Conservation (phyloP, 2,888 invertebrate genomes). For the Andrena camellia region DNA sequence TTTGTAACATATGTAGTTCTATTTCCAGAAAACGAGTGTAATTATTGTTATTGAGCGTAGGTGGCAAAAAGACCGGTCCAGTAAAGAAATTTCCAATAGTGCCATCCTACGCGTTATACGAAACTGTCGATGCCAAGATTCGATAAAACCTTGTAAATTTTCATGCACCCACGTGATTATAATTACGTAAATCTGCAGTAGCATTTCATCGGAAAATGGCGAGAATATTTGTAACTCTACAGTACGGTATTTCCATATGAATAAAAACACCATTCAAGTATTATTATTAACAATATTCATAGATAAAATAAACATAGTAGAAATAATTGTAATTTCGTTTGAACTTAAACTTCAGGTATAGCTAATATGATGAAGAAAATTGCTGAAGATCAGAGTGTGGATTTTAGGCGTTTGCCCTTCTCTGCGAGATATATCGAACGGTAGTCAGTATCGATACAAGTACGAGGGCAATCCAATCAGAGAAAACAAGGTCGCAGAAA, state of each 20-base stretch:
- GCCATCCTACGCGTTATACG: background rate
- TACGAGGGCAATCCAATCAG: conserved; percentile 78
- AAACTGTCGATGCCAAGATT: background rate
- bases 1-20: background rate
- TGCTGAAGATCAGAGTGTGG: conserved; percentile 3
- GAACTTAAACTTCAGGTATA: background rate
- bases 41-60: conserved; percentile 5
- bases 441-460: conserved; percentile 34
- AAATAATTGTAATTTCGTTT: background rate
- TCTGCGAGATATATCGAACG: conserved; percentile 20
- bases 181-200: background rate
- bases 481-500: conserved; percentile 80
- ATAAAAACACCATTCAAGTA: background rate
- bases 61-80: conserved; percentile 14
- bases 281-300: background rate
- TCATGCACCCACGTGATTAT: background rate
- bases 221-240: background rate
- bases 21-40: conserved; percentile 5
- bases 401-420: background rate
- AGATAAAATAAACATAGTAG: background rate
- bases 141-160: background rate
- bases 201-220: background rate
- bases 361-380: background rate
- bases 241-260: background rate
- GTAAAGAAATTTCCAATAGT: conserved; percentile 3